These are phyloP conservation scores for Cyclura pinguis DNA, from an alignment of 2,797 vertebrate species.

Conservation along the genomic window DNA sequence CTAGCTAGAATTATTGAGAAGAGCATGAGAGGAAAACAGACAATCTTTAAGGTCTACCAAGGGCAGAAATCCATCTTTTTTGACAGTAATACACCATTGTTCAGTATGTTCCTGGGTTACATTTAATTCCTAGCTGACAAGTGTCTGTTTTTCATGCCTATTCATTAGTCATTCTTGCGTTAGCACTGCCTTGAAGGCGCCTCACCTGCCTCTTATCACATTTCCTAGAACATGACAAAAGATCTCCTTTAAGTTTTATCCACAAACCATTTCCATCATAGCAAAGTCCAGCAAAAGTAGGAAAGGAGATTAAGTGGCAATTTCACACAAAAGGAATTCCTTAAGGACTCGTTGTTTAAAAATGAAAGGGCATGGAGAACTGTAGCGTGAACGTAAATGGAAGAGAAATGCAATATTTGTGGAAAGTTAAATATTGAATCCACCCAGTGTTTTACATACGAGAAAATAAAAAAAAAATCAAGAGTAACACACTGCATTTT, in stretches of 20 bases:
- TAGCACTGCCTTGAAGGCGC: constrained; percentile 67
- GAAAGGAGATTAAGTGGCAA: constrained; percentile 49
- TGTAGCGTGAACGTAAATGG: constrained; percentile 17
- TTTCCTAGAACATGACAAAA: constrained; percentile 72
- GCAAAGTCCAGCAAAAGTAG: constrained; percentile 17
- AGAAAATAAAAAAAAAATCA: not conserved
- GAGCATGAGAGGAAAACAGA: constrained; percentile 42
- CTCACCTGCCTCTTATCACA: constrained; percentile 66
- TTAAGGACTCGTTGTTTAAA: constrained; percentile 9
- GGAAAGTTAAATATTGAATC: not conserved
- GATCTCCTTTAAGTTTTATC: constrained; percentile 60
- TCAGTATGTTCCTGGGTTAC: constrained; percentile 72
- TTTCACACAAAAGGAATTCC: constrained; percentile 36
- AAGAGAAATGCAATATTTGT: not conserved
- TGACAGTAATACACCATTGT: constrained; percentile 71
- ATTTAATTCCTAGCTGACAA: constrained; percentile 77
- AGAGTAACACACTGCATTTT: not conserved
- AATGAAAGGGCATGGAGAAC: not conserved
- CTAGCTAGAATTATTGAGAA: constrained; percentile 46
- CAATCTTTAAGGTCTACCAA: constrained; percentile 72
- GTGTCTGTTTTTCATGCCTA: constrained; percentile 75
- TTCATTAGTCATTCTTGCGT: constrained; percentile 76
- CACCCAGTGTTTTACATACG: constrained; percentile 2
- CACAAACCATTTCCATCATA: constrained; percentile 40
- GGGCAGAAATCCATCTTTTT: constrained; percentile 75